Conservation (phyloP, 2,888 invertebrate genomes). For the Thereva nobilitata region DNA sequence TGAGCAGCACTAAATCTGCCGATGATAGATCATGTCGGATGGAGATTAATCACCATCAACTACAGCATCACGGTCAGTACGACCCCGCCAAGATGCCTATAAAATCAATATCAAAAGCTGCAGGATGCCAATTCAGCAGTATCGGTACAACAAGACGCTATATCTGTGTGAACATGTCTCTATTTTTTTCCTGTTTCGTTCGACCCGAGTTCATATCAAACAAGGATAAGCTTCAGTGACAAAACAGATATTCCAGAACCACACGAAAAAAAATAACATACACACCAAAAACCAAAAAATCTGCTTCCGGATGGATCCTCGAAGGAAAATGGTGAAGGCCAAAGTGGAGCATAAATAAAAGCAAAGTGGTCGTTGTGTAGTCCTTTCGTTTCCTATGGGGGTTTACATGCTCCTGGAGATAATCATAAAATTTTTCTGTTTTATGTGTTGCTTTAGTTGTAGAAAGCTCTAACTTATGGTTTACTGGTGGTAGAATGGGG, state of each 20-base stretch:
- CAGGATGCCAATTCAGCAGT: slow-evolving; percentile 20
- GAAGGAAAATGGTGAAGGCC: slow-evolving; percentile 2
- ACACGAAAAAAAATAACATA: no score
- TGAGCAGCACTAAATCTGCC: no score
- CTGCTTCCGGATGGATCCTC: slow-evolving; percentile 7
- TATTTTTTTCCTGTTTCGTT: not conserved
- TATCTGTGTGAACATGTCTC: slow-evolving; percentile 5
- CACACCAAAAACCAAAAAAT: not conserved
- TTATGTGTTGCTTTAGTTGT: slow-evolving; percentile 11
- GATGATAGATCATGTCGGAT: no score
- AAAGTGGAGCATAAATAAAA: slow-evolving; percentile 22
- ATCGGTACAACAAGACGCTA: not conserved
- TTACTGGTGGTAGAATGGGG: no score
- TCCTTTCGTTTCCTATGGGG: slow-evolving; percentile 15
- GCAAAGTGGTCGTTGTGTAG: slow-evolving; percentile 24
- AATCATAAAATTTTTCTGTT: slow-evolving; percentile 18
- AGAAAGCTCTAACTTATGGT: not conserved
- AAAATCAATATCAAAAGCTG: slow-evolving; percentile 15
- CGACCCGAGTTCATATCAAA: not conserved
- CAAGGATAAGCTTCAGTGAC: slow-evolving; percentile 13
- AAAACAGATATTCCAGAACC: slow-evolving; percentile 1
- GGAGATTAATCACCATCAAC: no score
- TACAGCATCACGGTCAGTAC: no score
- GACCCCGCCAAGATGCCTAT: not conserved
- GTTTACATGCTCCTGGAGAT: slow-evolving; percentile 27